Evolutionary conservation across 64 coral and sea anemone genomes (phyloP).

Genomic region (Pachyseris speciosa): DNA sequence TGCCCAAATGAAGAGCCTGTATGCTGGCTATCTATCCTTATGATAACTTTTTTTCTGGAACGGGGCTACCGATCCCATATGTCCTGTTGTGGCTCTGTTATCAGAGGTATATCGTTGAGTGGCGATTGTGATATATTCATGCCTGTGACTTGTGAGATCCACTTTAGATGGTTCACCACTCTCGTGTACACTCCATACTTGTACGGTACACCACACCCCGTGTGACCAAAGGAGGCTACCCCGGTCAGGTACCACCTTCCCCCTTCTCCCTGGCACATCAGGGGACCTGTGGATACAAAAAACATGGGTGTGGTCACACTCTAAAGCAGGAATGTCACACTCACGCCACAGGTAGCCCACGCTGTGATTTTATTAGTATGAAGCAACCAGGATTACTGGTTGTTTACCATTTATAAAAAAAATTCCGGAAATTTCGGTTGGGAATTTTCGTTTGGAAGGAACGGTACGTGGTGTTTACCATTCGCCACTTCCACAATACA

Average conservation of each 20-base stretch:
- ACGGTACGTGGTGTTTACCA: too few species aligned
- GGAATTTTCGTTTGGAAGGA: too few species aligned
- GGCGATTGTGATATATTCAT: constrained; percentile 8
- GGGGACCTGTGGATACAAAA: constrained; percentile 39
- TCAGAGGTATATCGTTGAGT: background rate
- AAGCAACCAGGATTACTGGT: background rate
- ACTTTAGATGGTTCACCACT: constrained; percentile 25
- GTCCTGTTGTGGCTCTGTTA: background rate
- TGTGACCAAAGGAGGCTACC: constrained; percentile 77
- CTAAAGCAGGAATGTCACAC: background rate
- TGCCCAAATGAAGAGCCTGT: background rate
- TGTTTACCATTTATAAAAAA: too few species aligned
- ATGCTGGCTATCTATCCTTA: too few species aligned
- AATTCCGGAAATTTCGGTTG: too few species aligned
- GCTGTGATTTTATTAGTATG: background rate
- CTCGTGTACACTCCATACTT: constrained; percentile 80
- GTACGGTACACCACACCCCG: constrained; percentile 65
- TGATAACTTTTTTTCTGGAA: too few species aligned
- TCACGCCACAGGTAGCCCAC: background rate
- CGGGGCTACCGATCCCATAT: background rate
- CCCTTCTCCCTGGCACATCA: constrained; percentile 68
- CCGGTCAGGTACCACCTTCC: constrained; percentile 74
- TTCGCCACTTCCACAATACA: too few species aligned
- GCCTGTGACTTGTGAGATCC: constrained; percentile 16
- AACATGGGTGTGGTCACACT: background rate